Evolutionary conservation across 2,888 invertebrate genomes (phyloP).

Genomic region (Plebejus anna): DNA sequence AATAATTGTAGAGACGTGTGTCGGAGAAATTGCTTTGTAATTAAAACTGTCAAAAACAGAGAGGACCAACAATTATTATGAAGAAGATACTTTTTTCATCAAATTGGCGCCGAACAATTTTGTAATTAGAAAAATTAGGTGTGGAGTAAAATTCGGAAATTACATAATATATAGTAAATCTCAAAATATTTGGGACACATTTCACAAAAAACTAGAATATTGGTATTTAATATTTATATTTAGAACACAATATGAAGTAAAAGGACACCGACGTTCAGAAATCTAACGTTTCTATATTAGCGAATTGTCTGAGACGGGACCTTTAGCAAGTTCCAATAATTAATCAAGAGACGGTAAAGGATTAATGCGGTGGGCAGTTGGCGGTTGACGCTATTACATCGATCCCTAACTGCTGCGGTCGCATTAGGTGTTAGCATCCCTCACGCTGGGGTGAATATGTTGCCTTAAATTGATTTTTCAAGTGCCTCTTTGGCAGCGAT

Average conservation of each 20-base stretch:
- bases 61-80: no score
- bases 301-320: constrained; percentile 53
- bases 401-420: constrained; percentile 72
- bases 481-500: neutral
- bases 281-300: constrained; percentile 52
- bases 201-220: neutral
- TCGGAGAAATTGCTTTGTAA: neutral
- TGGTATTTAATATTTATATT: neutral
- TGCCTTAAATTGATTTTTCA: constrained; percentile 42
- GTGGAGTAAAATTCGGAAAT: no score
- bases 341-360: constrained; percentile 76
- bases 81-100: no score
- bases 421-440: constrained; percentile 59
- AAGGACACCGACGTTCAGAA: neutral
- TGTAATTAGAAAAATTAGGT: no score
- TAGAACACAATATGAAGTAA: neutral
- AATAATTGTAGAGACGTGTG: constrained; percentile 3
- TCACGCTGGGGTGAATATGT: constrained; percentile 45
- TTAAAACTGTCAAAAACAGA: neutral
- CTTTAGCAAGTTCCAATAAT: constrained; percentile 73
- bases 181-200: no score
- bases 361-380: constrained; percentile 78
- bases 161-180: no score
- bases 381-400: constrained; percentile 76
- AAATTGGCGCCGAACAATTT: no score